Evolutionary conservation across 2,888 invertebrate genomes (phyloP).

Genomic region (Heliconius ismenius): DNA sequence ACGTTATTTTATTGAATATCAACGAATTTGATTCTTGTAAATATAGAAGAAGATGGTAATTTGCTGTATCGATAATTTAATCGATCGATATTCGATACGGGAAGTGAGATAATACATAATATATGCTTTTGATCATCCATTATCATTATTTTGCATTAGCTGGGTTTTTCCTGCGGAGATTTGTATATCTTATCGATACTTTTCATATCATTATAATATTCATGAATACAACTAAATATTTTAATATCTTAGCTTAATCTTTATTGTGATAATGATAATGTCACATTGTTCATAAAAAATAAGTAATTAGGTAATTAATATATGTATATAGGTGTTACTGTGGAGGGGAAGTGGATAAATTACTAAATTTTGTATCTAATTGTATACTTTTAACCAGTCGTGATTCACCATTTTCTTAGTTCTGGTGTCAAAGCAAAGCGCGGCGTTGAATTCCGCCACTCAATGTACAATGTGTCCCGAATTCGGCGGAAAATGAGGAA

Average conservation of each 20-base stretch:
- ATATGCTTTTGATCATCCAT: background rate
- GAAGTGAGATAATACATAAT: background rate
- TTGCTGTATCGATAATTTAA: background rate
- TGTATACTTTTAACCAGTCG: no score
- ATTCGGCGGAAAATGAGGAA: no score
- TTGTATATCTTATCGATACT: background rate
- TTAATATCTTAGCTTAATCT: background rate
- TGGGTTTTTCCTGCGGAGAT: conserved; percentile 7
- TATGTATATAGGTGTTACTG: background rate
- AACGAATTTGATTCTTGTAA: background rate
- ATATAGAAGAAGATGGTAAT: background rate
- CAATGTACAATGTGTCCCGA: no score
- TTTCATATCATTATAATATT: background rate
- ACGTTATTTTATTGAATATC: background rate
- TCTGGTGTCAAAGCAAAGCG: no score
- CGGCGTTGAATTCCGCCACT: no score
- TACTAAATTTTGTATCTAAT: no score
- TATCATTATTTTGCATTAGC: background rate
- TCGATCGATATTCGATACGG: background rate
- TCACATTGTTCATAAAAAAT: background rate
- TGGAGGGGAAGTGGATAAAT: background rate
- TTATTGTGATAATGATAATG: background rate
- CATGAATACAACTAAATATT: background rate
- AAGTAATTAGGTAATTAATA: background rate
- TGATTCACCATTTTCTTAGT: no score